Evolutionary conservation across 2,888 invertebrate species (phyloP), one percentile per base, ranked within the genome.

Genomic region (Orthosia incerta): DNA sequence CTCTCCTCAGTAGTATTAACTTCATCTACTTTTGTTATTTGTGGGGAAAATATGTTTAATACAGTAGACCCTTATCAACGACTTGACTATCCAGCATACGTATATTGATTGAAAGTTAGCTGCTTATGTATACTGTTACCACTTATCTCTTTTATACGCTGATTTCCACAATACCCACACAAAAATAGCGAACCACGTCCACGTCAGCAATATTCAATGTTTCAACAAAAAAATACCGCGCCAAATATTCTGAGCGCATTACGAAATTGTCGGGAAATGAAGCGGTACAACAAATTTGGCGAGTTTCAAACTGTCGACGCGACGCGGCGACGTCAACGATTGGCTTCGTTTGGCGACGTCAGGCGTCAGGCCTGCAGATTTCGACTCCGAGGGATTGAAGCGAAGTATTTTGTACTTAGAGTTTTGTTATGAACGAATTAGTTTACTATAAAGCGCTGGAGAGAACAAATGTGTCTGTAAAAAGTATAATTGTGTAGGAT

Each of bases 301-400:
- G 66, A 76, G 73, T 80, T 80, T 69, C 57, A 75, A 81, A 76
- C 77, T 84, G 80, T 80, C 77, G 77, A 71, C 71, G 77, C 79
- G 71, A 61, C 75, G 76, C 83, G 68, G 77, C 79, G 71, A 61
- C 75, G 76, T 84, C 83, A 84, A 76, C 76, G 86, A 93, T 93
- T 93, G 92, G 87, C 91, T 91, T 93, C 91, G 89, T 93, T 93
- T 92, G 88, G 68, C 71, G 88, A 86, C 88, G 80, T 88, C 92
- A 91, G 87, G 85, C 83, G 86, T 88, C 92, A 89, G 87, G 83
- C 75, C 63, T 79, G 66, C 74, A 74, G 83, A 76, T 74, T 76
- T 68, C 74, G 75, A 76, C 76, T 76, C 70, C 74, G 75, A 71
- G 56, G 68, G 76, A 79, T 76, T 71, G 68, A 66, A 71, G 82